These are phyloP conservation scores for Remorina albescens DNA, from an alignment of 2,797 vertebrate species.

Conservation along the genomic window DNA sequence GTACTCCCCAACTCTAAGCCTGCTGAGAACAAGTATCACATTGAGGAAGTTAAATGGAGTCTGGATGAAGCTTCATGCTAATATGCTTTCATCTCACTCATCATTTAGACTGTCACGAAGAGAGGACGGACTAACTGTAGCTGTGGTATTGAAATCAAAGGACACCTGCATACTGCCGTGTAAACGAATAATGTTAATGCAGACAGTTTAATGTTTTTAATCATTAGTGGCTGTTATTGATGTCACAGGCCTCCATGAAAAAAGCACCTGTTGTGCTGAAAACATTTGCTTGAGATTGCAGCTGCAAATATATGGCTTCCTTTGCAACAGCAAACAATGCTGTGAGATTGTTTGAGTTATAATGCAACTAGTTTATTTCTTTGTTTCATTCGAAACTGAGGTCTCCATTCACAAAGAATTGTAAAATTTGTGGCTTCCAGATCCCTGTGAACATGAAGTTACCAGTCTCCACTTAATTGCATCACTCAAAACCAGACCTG, in stretches of 20 bases:
- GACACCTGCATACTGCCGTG: constrained; percentile 73
- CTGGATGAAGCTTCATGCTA: constrained; percentile 52
- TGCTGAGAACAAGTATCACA: constrained; percentile 46
- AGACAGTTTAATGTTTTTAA: constrained; percentile 52
- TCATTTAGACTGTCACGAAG: constrained; percentile 55
- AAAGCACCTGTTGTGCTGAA: constrained; percentile 61
- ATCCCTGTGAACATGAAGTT: constrained; percentile 18
- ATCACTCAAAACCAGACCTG: constrained; percentile 49
- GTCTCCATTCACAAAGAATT: background rate
- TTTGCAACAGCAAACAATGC: background rate
- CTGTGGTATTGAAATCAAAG: constrained; percentile 64
- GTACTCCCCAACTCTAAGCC: constrained; percentile 42
- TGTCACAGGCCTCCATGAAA: constrained; percentile 32
- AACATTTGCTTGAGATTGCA: constrained; percentile 12
- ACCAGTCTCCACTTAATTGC: constrained; percentile 25
- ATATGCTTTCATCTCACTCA: constrained; percentile 65
- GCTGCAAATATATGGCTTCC: constrained; percentile 30
- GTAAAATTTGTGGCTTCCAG: background rate
- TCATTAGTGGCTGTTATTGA: constrained; percentile 40
- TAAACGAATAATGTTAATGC: constrained; percentile 62
- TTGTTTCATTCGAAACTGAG: background rate
- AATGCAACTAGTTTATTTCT: background rate
- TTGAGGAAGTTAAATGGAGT: constrained; percentile 49
- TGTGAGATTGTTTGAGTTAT: background rate
- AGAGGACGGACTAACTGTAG: constrained; percentile 28